Base-by-base conservation (phyloP, 2,888 invertebrate species). In the Belgica antarctica region DNA sequence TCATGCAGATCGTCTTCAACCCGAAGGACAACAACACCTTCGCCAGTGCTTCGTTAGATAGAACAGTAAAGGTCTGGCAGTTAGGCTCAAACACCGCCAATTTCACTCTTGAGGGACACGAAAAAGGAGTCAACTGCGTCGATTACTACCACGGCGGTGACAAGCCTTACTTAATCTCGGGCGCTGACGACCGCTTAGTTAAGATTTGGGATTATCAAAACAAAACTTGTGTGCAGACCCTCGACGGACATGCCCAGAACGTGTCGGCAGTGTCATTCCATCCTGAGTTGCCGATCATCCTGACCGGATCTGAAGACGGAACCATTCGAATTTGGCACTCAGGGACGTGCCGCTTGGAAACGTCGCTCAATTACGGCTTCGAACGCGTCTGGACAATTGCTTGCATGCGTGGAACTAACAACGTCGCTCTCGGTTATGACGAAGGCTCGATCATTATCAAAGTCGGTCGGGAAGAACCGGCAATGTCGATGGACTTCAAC, bases 201-300 rank as follows among this genome's bases (percentile, higher is more conserved):
- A 99, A 98, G 82, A 99, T 99, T 75, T 99, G 99, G 99, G 99
- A 99, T 78, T 99, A 99, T 79, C 94, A 99, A 81, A 99, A 98
- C 81, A 99, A 99, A 82, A 97, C 96, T 0, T 99, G 98, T 79
- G 98, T 99, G 0, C 98, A 99, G 79, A 98, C 98, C 0, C 82
- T 99, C 72, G 97, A 98, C 81, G 91, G 98, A 0, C 99, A 99
- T 81, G 92, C 94, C 0, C 95, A 96, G 78, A 99, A 99, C 77
- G 94, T 99, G 69, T 89, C 92, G 1, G 90, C 92, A 0, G 98
- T 98, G 1, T 92, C 92, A 71, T 99, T 99, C 82, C 99, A 99
- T 82, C 98, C 99, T 0, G 98, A 98, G 78, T 82, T 99, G 72
- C 99, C 99, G 0, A 93, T 99, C 73, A 89, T 99, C 71, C 81